phyloP scores from a whole-genome alignment of 2,113 vertebrate species.

The Rhinopomastus cyanomelas region DNA sequence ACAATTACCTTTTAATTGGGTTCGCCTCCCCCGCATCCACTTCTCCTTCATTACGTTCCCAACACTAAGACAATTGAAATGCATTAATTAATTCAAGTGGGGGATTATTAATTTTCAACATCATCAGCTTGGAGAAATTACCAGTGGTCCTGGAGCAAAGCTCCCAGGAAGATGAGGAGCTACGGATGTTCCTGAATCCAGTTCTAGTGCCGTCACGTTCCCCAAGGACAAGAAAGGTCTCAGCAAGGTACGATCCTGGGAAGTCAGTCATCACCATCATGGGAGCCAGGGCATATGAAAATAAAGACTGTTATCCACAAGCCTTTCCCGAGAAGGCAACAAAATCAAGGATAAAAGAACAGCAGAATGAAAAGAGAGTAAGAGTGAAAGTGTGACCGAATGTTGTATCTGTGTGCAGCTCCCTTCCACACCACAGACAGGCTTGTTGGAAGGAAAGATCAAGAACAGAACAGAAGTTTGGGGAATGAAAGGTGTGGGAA shows the following conservation, averaged over 20 bases:
- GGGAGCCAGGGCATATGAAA: too few relatives aligned
- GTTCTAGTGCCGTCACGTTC: background rate
- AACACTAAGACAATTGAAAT: slow-evolving; percentile 19
- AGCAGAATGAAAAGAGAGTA: too few relatives aligned
- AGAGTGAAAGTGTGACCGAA: too few relatives aligned
- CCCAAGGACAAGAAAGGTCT: background rate
- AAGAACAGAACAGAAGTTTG: background rate
- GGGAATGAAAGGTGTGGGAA: background rate
- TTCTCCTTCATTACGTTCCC: slow-evolving; percentile 33
- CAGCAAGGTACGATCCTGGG: background rate
- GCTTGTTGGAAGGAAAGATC: too few relatives aligned
- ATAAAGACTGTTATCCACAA: too few relatives aligned
- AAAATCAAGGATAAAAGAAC: too few relatives aligned
- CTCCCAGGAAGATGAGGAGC: background rate
- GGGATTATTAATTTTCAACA: slow-evolving; percentile 52
- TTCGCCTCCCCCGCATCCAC: background rate
- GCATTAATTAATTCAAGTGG: slow-evolving; percentile 57
- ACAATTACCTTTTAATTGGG: slow-evolving; percentile 48
- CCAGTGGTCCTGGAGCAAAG: background rate
- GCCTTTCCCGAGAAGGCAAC: too few relatives aligned
- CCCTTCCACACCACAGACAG: too few relatives aligned
- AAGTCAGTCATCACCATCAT: too few relatives aligned
- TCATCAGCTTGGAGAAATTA: slow-evolving; percentile 26
- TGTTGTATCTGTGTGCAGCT: too few relatives aligned
- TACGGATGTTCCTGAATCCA: background rate